These are phyloP conservation scores for Pantherophis alleghaniensis DNA, from an alignment of 2,797 vertebrate species.

Conservation along the genomic window DNA sequence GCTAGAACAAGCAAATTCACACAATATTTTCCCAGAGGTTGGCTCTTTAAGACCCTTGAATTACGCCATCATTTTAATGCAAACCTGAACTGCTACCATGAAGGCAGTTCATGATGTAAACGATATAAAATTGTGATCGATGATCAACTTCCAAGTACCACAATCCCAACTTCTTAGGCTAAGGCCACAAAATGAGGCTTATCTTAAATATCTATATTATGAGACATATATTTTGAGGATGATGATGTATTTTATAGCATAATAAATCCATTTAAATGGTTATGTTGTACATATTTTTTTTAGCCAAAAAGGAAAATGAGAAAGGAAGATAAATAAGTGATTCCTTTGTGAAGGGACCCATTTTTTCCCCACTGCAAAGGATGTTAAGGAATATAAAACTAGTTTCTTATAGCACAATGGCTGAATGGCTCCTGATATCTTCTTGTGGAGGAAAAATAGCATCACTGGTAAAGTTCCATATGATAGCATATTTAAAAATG, in stretches of 20 bases:
- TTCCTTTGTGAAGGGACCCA: constrained; percentile 2
- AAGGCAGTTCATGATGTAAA: background rate
- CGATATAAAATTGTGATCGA: background rate
- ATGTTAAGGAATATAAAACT: background rate
- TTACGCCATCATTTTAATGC: background rate
- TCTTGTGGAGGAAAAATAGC: background rate
- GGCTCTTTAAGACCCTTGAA: background rate
- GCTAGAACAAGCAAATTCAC: background rate
- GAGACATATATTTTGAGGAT: background rate
- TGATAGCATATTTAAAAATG: background rate
- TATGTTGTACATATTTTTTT: background rate
- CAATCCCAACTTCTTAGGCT: background rate
- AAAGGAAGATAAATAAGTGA: background rate
- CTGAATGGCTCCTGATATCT: background rate
- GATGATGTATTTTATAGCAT: background rate
- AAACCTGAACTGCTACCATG: background rate
- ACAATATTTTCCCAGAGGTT: background rate
- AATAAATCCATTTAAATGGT: background rate
- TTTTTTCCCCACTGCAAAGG: constrained; percentile 5
- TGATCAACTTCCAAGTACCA: background rate
- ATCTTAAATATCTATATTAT: background rate
- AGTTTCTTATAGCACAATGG: background rate
- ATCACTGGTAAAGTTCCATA: background rate
- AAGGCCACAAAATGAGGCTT: background rate
- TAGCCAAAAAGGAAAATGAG: background rate